phyloP scores from a whole-genome alignment of 2,888 invertebrate species.

The Tortrix viridana region DNA sequence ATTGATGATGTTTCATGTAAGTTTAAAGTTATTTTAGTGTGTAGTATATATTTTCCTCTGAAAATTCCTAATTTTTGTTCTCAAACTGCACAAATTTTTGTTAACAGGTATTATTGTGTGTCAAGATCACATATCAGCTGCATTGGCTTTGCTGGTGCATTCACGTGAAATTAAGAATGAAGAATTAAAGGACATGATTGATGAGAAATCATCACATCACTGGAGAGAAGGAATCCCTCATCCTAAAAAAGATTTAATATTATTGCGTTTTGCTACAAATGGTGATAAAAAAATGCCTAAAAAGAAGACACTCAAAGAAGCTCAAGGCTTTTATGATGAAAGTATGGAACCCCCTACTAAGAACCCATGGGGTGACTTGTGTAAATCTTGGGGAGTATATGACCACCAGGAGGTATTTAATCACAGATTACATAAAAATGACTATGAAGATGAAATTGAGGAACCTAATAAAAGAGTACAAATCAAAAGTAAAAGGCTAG shows the following conservation, averaged over 20 bases:
- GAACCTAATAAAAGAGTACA: constrained; percentile 53
- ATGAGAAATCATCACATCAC: constrained; percentile 85
- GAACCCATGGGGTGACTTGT: constrained; percentile 90
- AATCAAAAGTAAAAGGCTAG: constrained; percentile 68
- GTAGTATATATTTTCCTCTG: too few species aligned
- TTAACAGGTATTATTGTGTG: constrained; percentile 87
- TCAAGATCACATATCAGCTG: constrained; percentile 84
- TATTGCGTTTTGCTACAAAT: constrained; percentile 90
- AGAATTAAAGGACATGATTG: constrained; percentile 66
- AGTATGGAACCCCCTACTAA: constrained; percentile 67
- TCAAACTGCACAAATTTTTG: neutral
- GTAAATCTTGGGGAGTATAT: constrained; percentile 88
- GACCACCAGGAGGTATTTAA: constrained; percentile 84
- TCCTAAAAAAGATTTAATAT: constrained; percentile 86
- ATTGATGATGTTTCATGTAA: constrained; percentile 91
- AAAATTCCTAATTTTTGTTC: too few species aligned
- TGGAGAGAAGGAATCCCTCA: constrained; percentile 90
- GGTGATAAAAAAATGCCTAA: constrained; percentile 88
- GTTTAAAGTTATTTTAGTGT: constrained; percentile 47
- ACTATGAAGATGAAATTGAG: constrained; percentile 57
- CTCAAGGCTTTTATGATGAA: constrained; percentile 56
- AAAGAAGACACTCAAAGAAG: constrained; percentile 62
- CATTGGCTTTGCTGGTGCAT: constrained; percentile 84
- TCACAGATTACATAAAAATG: constrained; percentile 60
- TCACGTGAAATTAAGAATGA: constrained; percentile 78